A percentile compares a stretch with the other conserved stretches of the same genome.
Evolutionary conservation across 1,140 invertebrate species (phyloP).

Genomic region (Euborellia annulipes): DNA sequence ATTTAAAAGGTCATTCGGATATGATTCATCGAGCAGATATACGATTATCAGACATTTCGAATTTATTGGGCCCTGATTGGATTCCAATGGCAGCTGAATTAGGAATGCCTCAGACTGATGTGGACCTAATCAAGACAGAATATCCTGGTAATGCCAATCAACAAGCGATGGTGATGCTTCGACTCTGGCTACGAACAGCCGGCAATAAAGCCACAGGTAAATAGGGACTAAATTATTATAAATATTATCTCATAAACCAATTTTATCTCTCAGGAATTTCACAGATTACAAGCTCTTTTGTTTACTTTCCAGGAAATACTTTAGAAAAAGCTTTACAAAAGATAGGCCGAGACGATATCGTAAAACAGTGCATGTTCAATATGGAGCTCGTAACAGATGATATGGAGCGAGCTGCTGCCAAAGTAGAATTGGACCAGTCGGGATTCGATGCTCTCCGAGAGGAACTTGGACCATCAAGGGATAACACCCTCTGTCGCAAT

Average conservation of each 20-base stretch:
- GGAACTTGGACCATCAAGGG: constrained; percentile 50
- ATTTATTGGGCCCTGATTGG: constrained; percentile 84
- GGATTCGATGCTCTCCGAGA: constrained; percentile 57
- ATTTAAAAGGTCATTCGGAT: constrained; percentile 35
- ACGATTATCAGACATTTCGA: constrained; percentile 80
- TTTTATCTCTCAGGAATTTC: too few species aligned
- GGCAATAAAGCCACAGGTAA: constrained; percentile 34
- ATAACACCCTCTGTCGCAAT: constrained; percentile 40
- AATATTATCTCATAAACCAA: too few species aligned
- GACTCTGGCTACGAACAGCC: constrained; percentile 54
- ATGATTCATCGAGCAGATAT: constrained; percentile 59
- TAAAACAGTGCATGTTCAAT: constrained; percentile 77
- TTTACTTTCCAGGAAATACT: constrained; percentile 47
- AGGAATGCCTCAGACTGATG: constrained; percentile 69
- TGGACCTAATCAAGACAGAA: constrained; percentile 74
- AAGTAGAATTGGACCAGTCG: constrained; percentile 56
- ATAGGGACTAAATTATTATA: not conserved
- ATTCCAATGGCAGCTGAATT: constrained; percentile 69
- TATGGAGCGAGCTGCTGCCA: constrained; percentile 59
- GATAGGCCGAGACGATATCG: constrained; percentile 84
- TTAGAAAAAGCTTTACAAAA: constrained; percentile 75
- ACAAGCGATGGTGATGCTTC: constrained; percentile 85
- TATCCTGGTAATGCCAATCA: constrained; percentile 69
- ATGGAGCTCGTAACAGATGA: constrained; percentile 65
- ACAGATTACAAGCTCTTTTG: too few species aligned